Base-by-base conservation (phyloP, 2,113 vertebrate genomes). In the Calonectris borealis region DNA sequence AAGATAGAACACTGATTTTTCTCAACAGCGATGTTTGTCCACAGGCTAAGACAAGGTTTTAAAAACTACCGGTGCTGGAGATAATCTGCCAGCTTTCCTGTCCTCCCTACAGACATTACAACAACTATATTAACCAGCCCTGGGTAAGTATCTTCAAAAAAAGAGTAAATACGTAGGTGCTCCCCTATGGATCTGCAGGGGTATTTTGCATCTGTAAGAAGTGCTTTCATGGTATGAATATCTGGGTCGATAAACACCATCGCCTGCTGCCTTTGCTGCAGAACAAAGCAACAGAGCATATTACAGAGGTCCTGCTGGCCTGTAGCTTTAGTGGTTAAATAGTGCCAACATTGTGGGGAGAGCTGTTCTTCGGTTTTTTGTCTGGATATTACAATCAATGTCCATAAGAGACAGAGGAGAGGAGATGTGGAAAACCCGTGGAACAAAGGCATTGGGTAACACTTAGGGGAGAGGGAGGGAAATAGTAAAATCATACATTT, bases 391-490 rank as follows among this genome's bases (percentile, higher is more conserved):
- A 16, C 20, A 87, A 61, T 51, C 54, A 18, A 19, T 10, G 8
- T 27, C 48, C 3, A 0, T 46, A 36, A 79, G 20, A 88, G 13
- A 54, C 5, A 64, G 21, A 65, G n/a, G 22, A 61, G 14, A 64
- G 18, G 15, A 69, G 16, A 36, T 8, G 11, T 6, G 8, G 36
- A 60, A 92, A 94, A 72, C 18, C 36, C 16, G 5, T 54, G 46
- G 10, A 90, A 69, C 51, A 70, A 73, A 70, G 34, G 24, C 26
- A 26, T 4, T n/a, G 24, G 16, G 10, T 65, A 61, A 57, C 44
- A 46, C 0, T n/a, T 13, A 5, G 19, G 8, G 34, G 11, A 11
- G 11, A 7, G 1, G 24, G 2, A 4, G 6, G 6, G 44, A 44
- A 25, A 24, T 15, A 29, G 13, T 11, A 32, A 49, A 71, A 55